These are phyloP conservation scores for Leptopterna dolabrata DNA, from an alignment of 2,888 invertebrate species.

Conservation along the genomic window DNA sequence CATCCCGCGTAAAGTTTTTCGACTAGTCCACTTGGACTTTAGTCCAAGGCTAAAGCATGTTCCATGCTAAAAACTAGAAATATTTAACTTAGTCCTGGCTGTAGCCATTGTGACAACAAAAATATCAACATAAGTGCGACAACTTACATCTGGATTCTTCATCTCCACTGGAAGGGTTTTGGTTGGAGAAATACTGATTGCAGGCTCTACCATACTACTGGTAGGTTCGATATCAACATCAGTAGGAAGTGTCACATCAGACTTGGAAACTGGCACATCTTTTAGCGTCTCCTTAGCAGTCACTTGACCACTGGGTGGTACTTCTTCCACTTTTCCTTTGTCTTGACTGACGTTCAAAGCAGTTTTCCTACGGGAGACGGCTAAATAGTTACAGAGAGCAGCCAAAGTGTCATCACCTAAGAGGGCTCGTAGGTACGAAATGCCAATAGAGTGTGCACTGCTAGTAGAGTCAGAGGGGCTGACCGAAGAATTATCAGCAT, in stretches of 20 bases:
- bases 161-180: slow-evolving; percentile 66
- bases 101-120: no score
- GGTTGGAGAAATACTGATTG: slow-evolving; percentile 67
- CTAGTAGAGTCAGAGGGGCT: neutral
- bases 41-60: no score
- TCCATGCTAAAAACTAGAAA: no score
- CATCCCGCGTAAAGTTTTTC: no score
- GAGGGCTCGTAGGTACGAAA: slow-evolving; percentile 54
- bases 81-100: no score
- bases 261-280: neutral
- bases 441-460: slow-evolving; percentile 32
- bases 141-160: neutral
- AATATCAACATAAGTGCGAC: no score
- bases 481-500: neutral
- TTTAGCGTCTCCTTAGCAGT: neutral
- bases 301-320: neutral
- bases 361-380: slow-evolving; percentile 17
- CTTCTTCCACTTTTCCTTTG: slow-evolving; percentile 5
- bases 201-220: neutral
- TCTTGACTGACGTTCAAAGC: slow-evolving; percentile 39
- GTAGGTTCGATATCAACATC: slow-evolving; percentile 10
- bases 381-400: slow-evolving; percentile 80
- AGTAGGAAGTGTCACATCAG: neutral
- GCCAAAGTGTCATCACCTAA: slow-evolving; percentile 73
- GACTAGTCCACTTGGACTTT: no score